phyloP scores from a whole-genome alignment of 1,140 invertebrate species.

The Chironomus striatipennis region DNA sequence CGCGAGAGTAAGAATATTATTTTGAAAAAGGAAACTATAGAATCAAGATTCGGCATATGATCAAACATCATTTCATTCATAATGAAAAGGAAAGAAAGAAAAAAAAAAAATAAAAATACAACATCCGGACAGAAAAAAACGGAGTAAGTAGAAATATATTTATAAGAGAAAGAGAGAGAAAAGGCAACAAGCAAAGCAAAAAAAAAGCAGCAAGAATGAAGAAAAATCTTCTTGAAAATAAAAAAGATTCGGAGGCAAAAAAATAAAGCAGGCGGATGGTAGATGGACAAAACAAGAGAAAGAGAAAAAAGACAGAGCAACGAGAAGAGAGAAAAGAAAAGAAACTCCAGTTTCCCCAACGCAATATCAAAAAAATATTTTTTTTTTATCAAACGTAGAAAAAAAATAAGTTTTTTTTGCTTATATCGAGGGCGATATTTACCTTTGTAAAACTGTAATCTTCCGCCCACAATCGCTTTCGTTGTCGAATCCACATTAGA shows the following conservation, averaged over 20 bases:
- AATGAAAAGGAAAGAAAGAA: not conserved
- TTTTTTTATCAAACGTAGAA: not conserved
- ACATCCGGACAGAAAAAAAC: conserved; percentile 16
- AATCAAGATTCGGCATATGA: conserved; percentile 20
- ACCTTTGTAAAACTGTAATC: conserved; percentile 22
- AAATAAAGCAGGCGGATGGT: not conserved
- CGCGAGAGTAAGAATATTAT: not conserved
- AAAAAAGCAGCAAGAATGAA: not conserved
- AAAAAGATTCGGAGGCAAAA: conserved; percentile 12
- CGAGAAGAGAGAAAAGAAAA: not conserved
- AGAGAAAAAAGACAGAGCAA: not conserved
- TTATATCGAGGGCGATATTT: conserved; percentile 7
- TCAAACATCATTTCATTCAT: conserved; percentile 23
- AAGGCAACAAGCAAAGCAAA: not conserved
- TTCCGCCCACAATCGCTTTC: conserved; percentile 16
- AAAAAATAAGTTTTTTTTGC: not conserved
- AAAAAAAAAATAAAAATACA: conserved; percentile 16
- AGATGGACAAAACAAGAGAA: not conserved
- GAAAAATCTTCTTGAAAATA: not conserved
- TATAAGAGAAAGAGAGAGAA: not conserved
- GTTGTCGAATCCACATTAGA: not conserved
- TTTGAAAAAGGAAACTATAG: conserved; percentile 7
- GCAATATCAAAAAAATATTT: not conserved
- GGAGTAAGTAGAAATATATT: not conserved
- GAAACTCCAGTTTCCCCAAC: not conserved